phyloP scores from a whole-genome alignment of 2,113 vertebrate species.

The Pseudonaja textilis region DNA sequence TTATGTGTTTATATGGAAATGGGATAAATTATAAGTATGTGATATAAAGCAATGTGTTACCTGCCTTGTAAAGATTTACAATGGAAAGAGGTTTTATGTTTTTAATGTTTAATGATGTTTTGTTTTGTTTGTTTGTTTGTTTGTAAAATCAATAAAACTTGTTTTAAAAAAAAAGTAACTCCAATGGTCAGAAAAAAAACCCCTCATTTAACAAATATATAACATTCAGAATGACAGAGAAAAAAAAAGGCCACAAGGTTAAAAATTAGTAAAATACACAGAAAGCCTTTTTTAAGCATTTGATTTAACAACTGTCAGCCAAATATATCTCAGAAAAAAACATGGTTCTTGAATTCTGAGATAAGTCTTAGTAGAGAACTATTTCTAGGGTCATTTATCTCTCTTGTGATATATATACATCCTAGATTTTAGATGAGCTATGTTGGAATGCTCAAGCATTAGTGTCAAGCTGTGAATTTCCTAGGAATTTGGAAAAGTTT shows the following conservation, averaged over 20 bases:
- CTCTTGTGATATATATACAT: background rate
- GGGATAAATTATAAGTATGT: too few species aligned
- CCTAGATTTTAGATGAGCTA: background rate
- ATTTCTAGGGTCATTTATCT: background rate
- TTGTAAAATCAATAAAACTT: too few species aligned
- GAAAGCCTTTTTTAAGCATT: background rate
- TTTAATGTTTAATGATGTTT: too few species aligned
- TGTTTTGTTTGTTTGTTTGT: too few species aligned
- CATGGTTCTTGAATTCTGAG: background rate
- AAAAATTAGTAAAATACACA: background rate
- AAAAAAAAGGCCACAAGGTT: background rate
- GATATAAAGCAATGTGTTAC: too few species aligned
- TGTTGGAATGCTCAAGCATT: background rate
- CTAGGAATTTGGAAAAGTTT: background rate
- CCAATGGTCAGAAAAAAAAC: fast-evolving
- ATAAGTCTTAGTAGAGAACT: background rate
- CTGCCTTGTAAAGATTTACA: too few species aligned
- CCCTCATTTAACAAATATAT: fast-evolving
- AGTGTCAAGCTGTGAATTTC: background rate
- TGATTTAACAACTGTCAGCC: background rate
- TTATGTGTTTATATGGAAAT: too few species aligned
- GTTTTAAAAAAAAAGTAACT: too few species aligned
- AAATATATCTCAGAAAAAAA: background rate
- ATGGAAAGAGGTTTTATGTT: too few species aligned
- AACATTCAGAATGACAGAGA: background rate